A percentile compares a stretch with the other conserved stretches of the same genome.
Conservation (phyloP, 2,113 vertebrate genomes). For the Osmerus eperlanus region DNA sequence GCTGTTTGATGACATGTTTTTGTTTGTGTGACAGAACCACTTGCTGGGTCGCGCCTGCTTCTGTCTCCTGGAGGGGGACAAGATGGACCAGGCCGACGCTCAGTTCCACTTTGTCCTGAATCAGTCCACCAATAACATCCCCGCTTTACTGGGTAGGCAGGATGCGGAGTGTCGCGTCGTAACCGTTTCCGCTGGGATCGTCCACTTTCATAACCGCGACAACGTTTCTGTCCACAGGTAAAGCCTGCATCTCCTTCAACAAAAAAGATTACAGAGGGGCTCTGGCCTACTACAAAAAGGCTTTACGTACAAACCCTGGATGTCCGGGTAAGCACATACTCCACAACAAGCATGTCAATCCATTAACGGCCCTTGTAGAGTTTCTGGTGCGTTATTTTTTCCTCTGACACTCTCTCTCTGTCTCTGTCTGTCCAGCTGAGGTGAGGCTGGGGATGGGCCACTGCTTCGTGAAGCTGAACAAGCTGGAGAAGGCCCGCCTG, state of each 20-base stretch:
- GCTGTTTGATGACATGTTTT: conserved; percentile 6
- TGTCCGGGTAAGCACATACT: conserved; percentile 83
- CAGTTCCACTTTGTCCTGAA: conserved; percentile 99
- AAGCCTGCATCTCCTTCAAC: conserved; percentile 98
- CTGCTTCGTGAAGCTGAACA: conserved; percentile 97
- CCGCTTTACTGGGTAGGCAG: conserved; percentile 87
- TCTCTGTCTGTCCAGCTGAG: conserved; percentile 74
- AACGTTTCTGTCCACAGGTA: conserved; percentile 74
- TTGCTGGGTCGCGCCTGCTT: conserved; percentile 97
- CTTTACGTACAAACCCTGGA: conserved; percentile 93
- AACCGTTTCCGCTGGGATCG: neutral
- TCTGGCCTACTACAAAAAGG: conserved; percentile 98
- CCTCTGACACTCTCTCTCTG: no score
- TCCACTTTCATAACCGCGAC: conserved; percentile 10
- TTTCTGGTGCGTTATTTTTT: no score
- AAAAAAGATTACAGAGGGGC: conserved; percentile 98
- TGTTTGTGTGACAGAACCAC: conserved; percentile 83
- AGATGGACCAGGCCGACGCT: conserved; percentile 99
- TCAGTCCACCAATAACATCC: conserved; percentile 98
- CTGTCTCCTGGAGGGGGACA: conserved; percentile 98
- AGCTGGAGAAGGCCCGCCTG: conserved; percentile 93
- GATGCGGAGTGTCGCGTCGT: neutral
- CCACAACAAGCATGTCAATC: no score
- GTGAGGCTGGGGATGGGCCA: conserved; percentile 97
- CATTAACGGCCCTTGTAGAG: no score